Conservation (phyloP, 2,888 invertebrate genomes). For the Halocaridina rubra region DNA sequence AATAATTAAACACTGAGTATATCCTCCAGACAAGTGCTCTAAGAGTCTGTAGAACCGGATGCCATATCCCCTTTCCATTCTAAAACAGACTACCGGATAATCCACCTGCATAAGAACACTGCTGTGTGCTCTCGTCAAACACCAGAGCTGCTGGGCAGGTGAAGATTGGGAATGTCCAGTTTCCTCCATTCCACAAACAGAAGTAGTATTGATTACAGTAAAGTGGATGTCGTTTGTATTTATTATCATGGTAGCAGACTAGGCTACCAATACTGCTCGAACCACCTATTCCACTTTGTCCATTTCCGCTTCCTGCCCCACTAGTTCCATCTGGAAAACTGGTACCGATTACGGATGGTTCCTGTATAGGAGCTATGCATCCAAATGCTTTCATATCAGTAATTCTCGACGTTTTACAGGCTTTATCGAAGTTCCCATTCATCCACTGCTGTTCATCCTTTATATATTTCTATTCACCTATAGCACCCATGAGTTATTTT, state of each 20-base stretch:
- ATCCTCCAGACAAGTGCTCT: too few relatives aligned
- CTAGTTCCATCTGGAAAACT: too few relatives aligned
- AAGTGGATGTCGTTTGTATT: slow-evolving; percentile 56
- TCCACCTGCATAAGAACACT: slow-evolving; percentile 49
- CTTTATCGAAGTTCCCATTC: too few relatives aligned
- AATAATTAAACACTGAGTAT: background rate
- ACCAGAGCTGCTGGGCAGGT: slow-evolving; percentile 50
- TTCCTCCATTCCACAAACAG: slow-evolving; percentile 53
- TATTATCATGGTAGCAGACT: slow-evolving; percentile 47
- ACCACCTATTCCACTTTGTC: background rate
- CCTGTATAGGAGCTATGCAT: too few relatives aligned
- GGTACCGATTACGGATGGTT: too few relatives aligned
- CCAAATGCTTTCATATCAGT: too few relatives aligned
- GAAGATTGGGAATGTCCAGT: slow-evolving; percentile 53
- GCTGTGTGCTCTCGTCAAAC: slow-evolving; percentile 52
- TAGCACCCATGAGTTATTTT: too few relatives aligned
- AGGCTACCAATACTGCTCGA: background rate
- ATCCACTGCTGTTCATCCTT: too few relatives aligned
- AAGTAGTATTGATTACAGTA: slow-evolving; percentile 64
- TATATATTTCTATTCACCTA: too few relatives aligned
- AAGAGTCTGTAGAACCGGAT: background rate
- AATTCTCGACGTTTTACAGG: too few relatives aligned
- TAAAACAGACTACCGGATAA: background rate
- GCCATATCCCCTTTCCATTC: background rate
- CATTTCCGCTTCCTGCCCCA: background rate